Evolutionary conservation across 1,140 invertebrate genomes (phyloP).

Genomic region (Hesperophylax magnus): DNA sequence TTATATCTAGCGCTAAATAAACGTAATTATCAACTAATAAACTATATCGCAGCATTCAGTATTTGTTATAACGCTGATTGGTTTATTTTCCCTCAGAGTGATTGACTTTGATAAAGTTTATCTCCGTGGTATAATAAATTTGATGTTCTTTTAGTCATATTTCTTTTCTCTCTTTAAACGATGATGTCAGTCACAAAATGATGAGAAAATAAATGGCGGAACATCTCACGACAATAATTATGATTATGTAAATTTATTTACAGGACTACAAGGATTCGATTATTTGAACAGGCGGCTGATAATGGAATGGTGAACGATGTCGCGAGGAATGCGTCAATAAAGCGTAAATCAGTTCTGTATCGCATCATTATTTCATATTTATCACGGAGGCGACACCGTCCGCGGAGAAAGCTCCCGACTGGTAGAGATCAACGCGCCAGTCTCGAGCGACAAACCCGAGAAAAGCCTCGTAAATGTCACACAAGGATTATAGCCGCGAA

Average conservation of each 20-base stretch:
- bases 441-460: background rate
- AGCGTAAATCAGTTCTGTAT: too few species aligned
- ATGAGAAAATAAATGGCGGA: too few species aligned
- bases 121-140: background rate
- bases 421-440: background rate
- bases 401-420: background rate
- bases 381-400: background rate
- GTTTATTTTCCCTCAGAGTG: background rate
- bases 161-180: background rate
- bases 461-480: conserved; percentile 6
- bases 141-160: background rate
- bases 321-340: too few species aligned
- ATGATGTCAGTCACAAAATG: background rate
- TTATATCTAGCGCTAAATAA: conserved; percentile 33
- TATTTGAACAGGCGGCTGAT: background rate
- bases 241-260: background rate
- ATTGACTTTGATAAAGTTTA: background rate
- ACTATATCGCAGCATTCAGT: conserved; percentile 16
- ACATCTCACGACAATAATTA: background rate
- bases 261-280: background rate
- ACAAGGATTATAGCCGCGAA: background rate
- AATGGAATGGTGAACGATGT: too few species aligned
- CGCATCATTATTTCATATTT: background rate
- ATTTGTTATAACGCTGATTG: conserved; percentile 11
- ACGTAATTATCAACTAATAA: conserved; percentile 19